These are phyloP conservation scores for Platypus cylindrus DNA, from an alignment of 2,888 invertebrate species.

Conservation along the genomic window DNA sequence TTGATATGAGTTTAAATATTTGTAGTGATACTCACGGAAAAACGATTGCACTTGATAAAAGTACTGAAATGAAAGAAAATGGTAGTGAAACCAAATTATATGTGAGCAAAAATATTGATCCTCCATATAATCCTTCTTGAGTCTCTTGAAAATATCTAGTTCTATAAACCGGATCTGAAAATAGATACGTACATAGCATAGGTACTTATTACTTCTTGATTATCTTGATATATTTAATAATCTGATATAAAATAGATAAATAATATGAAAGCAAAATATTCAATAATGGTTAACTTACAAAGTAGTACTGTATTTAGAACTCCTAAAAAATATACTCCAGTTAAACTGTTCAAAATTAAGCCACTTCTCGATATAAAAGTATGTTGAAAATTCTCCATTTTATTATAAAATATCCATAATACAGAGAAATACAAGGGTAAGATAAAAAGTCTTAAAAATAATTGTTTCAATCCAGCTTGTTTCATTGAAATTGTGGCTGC, in stretches of 20 bases:
- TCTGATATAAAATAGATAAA: no score
- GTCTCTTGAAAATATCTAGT: conserved; percentile 87
- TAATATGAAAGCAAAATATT: no score
- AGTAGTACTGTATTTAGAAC: conserved; percentile 55
- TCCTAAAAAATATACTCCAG: conserved; percentile 54
- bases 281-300: conserved; percentile 41
- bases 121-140: conserved; percentile 79
- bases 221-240: neutral
- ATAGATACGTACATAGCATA: conserved; percentile 1
- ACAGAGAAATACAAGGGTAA: conserved; percentile 66
- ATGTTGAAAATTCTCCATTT: conserved; percentile 53
- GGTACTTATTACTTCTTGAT: neutral
- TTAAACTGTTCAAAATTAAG: conserved; percentile 54
- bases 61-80: conserved; percentile 63
- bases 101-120: conserved; percentile 68
- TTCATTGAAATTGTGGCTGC: conserved; percentile 69
- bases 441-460: conserved; percentile 60
- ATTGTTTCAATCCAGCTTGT: conserved; percentile 59
- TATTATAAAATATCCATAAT: conserved; percentile 65
- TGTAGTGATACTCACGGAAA: conserved; percentile 48
- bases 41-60: conserved; percentile 58
- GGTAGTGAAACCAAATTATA: conserved; percentile 74
- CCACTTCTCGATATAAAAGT: conserved; percentile 59
- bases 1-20: neutral
- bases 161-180: conserved; percentile 64